Evolutionary conservation across 1,140 invertebrate genomes (phyloP).

Genomic region (Nasonia longicornis): DNA sequence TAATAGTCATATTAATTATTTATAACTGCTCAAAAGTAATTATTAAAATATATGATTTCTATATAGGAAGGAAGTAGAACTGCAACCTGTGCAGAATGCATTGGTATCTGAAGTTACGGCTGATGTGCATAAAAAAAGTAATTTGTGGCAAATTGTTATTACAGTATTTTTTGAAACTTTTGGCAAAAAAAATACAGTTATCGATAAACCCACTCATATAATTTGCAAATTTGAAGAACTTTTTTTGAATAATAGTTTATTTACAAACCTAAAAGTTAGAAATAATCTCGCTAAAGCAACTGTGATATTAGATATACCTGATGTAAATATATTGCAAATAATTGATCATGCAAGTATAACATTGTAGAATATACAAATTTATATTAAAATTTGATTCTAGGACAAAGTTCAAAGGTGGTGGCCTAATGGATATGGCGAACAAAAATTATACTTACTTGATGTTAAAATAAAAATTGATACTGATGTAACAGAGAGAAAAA

Average conservation of each 20-base stretch:
- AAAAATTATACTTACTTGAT: conserved; percentile 80
- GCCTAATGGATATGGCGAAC: conserved; percentile 93
- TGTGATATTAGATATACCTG: conserved; percentile 57
- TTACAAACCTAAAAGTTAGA: conserved; percentile 47
- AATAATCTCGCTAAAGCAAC: conserved; percentile 65
- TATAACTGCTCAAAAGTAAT: background rate
- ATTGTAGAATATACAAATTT: background rate
- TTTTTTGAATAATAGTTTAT: background rate
- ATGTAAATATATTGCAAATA: conserved; percentile 53
- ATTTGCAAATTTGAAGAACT: conserved; percentile 21
- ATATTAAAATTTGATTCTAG: conserved; percentile 56
- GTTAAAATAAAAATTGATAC: conserved; percentile 67
- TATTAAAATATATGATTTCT: conserved; percentile 8
- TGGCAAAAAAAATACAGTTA: conserved; percentile 1
- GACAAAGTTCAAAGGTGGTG: conserved; percentile 82
- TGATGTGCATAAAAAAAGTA: conserved; percentile 54
- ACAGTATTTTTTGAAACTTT: conserved; percentile 54
- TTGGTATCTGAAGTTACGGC: conserved; percentile 69
- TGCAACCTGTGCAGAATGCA: conserved; percentile 67
- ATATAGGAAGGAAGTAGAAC: conserved; percentile 72
- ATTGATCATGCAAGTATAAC: background rate
- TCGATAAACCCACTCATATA: conserved; percentile 21
- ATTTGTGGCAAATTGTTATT: conserved; percentile 55
- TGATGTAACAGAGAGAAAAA: conserved; percentile 56
- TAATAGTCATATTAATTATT: too few species aligned